These are phyloP conservation scores for Dryocosmus kuriphilus DNA, from an alignment of 2,888 invertebrate genomes.

Conservation along the genomic window DNA sequence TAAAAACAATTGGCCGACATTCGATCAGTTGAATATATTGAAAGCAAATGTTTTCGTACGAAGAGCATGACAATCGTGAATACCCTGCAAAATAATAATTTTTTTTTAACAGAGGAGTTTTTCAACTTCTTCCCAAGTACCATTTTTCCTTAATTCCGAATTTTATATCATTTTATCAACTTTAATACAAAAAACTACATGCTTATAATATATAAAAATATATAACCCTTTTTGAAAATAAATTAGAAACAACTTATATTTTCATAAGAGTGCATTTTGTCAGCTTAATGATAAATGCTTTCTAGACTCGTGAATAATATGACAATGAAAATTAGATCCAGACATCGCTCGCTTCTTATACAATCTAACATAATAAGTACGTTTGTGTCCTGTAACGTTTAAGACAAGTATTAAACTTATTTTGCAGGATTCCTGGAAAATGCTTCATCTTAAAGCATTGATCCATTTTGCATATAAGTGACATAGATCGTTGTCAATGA, in stretches of 20 bases:
- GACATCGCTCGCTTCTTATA: not conserved
- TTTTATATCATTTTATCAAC: not conserved
- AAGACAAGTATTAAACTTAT: conserved; percentile 6
- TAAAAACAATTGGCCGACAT: too few species aligned
- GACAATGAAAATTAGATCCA: not conserved
- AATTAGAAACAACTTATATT: not conserved
- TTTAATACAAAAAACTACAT: not conserved
- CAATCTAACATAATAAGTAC: not conserved
- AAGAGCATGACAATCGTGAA: not conserved
- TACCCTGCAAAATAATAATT: not conserved
- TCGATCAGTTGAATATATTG: not conserved
- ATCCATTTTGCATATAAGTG: conserved; percentile 8
- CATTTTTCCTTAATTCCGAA: not conserved
- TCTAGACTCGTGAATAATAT: not conserved
- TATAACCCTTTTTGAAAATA: not conserved
- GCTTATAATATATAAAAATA: not conserved
- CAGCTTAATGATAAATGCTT: not conserved
- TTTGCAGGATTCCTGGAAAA: conserved; percentile 11
- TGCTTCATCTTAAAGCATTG: conserved; percentile 11
- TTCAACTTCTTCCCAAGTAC: not conserved
- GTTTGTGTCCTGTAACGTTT: not conserved
- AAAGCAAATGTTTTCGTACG: not conserved
- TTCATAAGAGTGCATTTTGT: not conserved
- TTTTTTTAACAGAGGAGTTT: not conserved
- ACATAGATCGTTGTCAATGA: conserved; percentile 1